Percentiles rank a stretch among this genome's conserved stretches.
These are phyloP conservation scores for Lucilia cuprina DNA, from an alignment of 1,140 invertebrate species.

Conservation along the genomic window DNA sequence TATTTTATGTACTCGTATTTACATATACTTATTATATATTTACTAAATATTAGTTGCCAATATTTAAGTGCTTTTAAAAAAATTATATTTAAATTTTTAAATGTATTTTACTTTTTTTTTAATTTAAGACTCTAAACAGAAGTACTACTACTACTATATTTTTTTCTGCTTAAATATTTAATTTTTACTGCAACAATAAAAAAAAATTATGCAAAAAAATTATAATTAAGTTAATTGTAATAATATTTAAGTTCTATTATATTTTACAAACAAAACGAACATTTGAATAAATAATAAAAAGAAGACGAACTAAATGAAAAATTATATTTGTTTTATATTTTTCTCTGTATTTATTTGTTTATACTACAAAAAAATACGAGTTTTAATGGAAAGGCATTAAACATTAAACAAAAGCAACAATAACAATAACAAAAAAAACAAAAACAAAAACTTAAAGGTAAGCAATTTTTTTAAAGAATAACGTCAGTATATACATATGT, in stretches of 20 bases:
- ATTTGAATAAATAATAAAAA: conserved; percentile 30
- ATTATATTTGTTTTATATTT: background rate
- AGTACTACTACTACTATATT: background rate
- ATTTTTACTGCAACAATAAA: background rate
- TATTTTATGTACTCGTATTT: background rate
- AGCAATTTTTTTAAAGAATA: background rate
- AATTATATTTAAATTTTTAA: background rate
- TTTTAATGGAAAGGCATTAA: background rate
- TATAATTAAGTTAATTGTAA: conserved; percentile 18
- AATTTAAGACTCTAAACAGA: background rate
- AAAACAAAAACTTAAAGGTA: background rate
- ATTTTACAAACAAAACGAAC: conserved; percentile 35
- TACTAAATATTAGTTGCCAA: background rate
- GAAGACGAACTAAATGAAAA: conserved; percentile 28
- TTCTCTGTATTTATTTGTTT: background rate
- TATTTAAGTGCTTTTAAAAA: background rate
- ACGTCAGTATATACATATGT: background rate
- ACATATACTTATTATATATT: background rate
- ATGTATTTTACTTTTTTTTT: background rate
- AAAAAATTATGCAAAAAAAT: conserved; percentile 5
- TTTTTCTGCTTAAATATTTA: background rate
- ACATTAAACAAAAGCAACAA: background rate
- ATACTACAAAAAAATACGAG: background rate
- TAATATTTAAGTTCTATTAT: conserved; percentile 35
- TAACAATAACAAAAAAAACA: background rate